Percentiles rank a stretch among this genome's conserved stretches.
phyloP scores from a whole-genome alignment of 2,888 invertebrate species.

The Caprella mutica region DNA sequence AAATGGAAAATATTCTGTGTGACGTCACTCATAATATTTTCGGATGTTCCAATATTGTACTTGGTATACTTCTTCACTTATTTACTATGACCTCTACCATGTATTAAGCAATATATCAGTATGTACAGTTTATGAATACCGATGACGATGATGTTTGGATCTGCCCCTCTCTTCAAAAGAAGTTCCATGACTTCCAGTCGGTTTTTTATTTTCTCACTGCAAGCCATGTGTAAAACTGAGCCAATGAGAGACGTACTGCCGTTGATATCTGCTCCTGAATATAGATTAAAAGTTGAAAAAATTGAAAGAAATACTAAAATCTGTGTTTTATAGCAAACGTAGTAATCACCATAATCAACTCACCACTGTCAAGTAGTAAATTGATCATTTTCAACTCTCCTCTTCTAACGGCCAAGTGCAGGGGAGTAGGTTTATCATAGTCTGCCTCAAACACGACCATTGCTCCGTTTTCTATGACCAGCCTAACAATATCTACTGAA shows the following conservation, averaged over 20 bases:
- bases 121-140: no score
- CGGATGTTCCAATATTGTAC: no score
- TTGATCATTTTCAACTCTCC: constrained; percentile 62
- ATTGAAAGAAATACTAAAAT: no score
- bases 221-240: constrained; percentile 68
- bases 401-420: constrained; percentile 73
- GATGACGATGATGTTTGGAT: constrained; percentile 54
- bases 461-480: constrained; percentile 71
- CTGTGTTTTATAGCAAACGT: no score
- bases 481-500: constrained; percentile 54
- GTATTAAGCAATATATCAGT: no score
- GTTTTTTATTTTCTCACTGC: constrained; percentile 64
- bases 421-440: constrained; percentile 60
- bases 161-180: constrained; percentile 43
- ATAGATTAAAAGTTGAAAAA: not conserved
- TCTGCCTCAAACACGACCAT: constrained; percentile 51
- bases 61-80: no score
- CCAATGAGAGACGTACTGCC: constrained; percentile 69
- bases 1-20: no score
- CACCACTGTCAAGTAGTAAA: constrained; percentile 57
- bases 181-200: constrained; percentile 42
- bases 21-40: no score
- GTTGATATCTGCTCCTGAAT: constrained; percentile 62
- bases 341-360: no score
- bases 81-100: no score